Base-by-base conservation (phyloP, 2,888 invertebrate species). In the Tuberolachnus salignus region DNA sequence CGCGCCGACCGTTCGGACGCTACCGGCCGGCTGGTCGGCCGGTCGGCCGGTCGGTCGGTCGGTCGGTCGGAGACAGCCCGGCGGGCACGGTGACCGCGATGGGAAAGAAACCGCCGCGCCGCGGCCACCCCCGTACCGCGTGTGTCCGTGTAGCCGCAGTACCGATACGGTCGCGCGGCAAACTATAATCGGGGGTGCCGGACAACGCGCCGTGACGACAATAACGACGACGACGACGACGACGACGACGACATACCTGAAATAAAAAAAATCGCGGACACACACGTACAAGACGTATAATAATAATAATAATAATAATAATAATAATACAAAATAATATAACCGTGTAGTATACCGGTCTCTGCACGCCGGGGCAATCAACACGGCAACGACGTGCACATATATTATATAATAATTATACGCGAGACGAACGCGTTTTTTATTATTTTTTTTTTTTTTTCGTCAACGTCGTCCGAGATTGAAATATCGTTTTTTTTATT, bases 151-250 rank as follows among this genome's bases (percentile, higher is more conserved):
- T 10, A n/a, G 42, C 44, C 21, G 16, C 9, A n/a, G n/a, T 61
- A 19, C 26, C 10, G 3, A 11, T n/a, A 61, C 19, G 42, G 21
- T 11, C 26, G 6, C 57, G 59, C 57, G 26, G 59, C 21, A 6
- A 26, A 23, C 69, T 69, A 34, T 34, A 69, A 78, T 78, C 69
- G 78, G 78, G 78, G 78, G 78, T 67, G 78, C 69, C 49, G 42
- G 73, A 55, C 49, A 53, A 42, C 19, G n/a, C n/a, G 3, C 2
- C 19, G 53, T 16, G 55, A 23, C 16, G 53, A 14, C n/a, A 6
- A 34, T 26, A 19, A 69, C 11, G 19, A 69, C 61, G 59, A 51
- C 63, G 55, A 49, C 23, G 53, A 14, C n/a, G 13, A 53, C 51
- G 42, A 69, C n/a, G 42, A 69, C 61, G 59, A 51, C 63, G 63